These are phyloP conservation scores for Gandaritis pyraliata DNA, from an alignment of 2,888 invertebrate species.

Conservation along the genomic window DNA sequence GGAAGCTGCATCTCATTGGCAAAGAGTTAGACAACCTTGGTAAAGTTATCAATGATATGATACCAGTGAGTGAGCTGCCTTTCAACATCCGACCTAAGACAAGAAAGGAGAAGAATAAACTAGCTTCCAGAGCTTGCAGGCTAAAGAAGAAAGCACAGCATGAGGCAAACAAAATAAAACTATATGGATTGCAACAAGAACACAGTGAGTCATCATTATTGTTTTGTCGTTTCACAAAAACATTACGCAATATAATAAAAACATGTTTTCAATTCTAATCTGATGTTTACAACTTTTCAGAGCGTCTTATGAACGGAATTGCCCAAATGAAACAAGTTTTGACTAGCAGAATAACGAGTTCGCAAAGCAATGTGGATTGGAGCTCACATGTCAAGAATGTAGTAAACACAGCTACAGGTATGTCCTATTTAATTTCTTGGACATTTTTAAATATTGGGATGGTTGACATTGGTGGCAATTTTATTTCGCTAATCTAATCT, in stretches of 20 bases:
- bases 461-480: no score
- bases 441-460: no score
- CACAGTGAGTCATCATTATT: slow-evolving; percentile 89
- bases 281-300: slow-evolving; percentile 75
- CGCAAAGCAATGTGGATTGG: slow-evolving; percentile 84
- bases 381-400: slow-evolving; percentile 89
- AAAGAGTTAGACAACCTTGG: slow-evolving; percentile 96
- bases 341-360: slow-evolving; percentile 86
- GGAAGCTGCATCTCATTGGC: slow-evolving; percentile 95
- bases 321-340: slow-evolving; percentile 90
- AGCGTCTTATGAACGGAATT: slow-evolving; percentile 90
- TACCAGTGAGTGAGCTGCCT: slow-evolving; percentile 96
- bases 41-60: slow-evolving; percentile 97
- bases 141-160: slow-evolving; percentile 99
- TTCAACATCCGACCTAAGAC: slow-evolving; percentile 95
- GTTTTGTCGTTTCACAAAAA: slow-evolving; percentile 6
- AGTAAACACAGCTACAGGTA: slow-evolving; percentile 88
- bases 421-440: slow-evolving; percentile 14
- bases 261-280: slow-evolving; percentile 21
- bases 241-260: slow-evolving; percentile 21
- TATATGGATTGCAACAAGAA: slow-evolving; percentile 96
- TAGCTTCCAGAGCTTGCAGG: slow-evolving; percentile 98
- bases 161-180: slow-evolving; percentile 98
- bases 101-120: slow-evolving; percentile 98
- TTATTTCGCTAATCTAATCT: no score